Base-by-base conservation (phyloP, 2,113 vertebrate species). In the Sebastes fasciatus region DNA sequence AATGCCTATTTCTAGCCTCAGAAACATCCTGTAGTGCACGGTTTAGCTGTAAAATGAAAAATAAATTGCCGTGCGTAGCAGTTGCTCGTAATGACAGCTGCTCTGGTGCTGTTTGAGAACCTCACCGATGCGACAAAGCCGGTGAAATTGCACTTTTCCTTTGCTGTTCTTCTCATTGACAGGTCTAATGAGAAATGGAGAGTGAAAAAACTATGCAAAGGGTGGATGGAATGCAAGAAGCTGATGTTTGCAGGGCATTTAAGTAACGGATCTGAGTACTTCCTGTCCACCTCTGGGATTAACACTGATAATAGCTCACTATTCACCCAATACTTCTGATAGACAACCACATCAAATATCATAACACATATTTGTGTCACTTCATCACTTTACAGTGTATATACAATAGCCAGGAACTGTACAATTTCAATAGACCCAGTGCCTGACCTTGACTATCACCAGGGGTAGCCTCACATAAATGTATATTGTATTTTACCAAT, bases 361-460 rank as follows among this genome's bases (percentile, higher is more conserved):
- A 26, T 3, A 2, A 60, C 4, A 16, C 52, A 48, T 74, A 23
- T 26, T 34, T 42, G 5, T 34, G 8, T 70, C 67, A 70, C 13
- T n/a, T 55, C 13, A 68, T 40, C n/a, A 54, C 26, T 77, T 72
- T 12, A 71, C 42, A 40, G 17, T 67, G 45, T 70, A 13, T 8
- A 40, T 19, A 48, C 23, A 62, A 79, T 9, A 45, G 9, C 63
- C 42, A 70, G 46, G 26, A 26, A 70, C 63, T 58, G 51, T 79
- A 51, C 17, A 65, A 65, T 46, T 60, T 46, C 70, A 79, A 48
- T 19, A 34, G 57, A 78, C 54, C 42, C 46, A 26, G 67, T 34
- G 12, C 19, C 9, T 91, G 89, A 91, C 91, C 92, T 93, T 89
- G 80, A 81, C 84, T 55, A 66, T 87, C 82, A 77, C 63, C 68